phyloP scores from a whole-genome alignment of 2,113 vertebrate species.

The Macrotis lagotis region DNA sequence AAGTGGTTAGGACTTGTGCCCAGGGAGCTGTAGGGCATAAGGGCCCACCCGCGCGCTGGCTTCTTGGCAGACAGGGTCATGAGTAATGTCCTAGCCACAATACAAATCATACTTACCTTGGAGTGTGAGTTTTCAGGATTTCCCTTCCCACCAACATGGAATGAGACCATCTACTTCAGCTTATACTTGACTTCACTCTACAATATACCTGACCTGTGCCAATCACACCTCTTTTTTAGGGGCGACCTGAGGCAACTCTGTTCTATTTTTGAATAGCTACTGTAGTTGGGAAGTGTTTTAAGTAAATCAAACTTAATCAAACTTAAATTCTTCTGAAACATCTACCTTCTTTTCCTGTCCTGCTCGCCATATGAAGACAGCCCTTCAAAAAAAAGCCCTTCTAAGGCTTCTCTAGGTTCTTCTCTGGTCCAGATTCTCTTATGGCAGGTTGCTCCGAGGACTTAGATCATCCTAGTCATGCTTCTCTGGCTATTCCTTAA shows the following conservation, averaged over 20 bases:
- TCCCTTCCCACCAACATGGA: background rate
- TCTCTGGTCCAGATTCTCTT: background rate
- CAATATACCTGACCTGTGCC: background rate
- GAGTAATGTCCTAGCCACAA: background rate
- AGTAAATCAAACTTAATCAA: no score
- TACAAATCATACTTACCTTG: background rate
- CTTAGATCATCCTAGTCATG: background rate
- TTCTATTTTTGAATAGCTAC: background rate
- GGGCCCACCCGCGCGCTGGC: background rate
- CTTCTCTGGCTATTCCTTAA: background rate
- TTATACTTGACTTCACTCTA: background rate
- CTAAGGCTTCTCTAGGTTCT: background rate
- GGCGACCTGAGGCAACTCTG: background rate
- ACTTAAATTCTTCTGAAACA: background rate
- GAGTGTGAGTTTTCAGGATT: background rate
- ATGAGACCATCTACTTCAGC: background rate
- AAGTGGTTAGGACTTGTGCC: background rate
- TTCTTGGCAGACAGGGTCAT: background rate
- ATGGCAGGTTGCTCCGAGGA: background rate
- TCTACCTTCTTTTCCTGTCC: background rate
- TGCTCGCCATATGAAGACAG: background rate
- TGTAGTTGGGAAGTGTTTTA: background rate
- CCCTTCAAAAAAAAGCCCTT: background rate
- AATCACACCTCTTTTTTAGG: background rate
- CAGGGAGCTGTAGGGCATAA: background rate